Percentiles rank a stretch among this genome's conserved stretches.
Evolutionary conservation across 2,797 vertebrate genomes (phyloP).

Genomic region (Neomorphus geoffroyi): DNA sequence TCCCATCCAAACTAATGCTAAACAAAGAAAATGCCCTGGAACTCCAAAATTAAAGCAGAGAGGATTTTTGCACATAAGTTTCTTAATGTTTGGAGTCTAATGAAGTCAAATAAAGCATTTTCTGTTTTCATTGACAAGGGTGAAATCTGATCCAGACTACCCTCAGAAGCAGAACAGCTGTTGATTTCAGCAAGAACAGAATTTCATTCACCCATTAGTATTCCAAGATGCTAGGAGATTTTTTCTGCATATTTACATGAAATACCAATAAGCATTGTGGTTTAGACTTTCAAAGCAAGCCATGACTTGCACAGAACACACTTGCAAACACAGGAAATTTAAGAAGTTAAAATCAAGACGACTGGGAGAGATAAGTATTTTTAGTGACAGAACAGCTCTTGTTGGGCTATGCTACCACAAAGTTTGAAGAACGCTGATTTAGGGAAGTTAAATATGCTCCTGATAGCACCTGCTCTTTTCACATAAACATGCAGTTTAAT

Average conservation of each 20-base stretch:
- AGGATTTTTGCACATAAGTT: neutral
- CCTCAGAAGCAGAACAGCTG: neutral
- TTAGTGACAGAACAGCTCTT: neutral
- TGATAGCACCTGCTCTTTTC: neutral
- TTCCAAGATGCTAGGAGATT: neutral
- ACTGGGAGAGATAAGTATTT: neutral
- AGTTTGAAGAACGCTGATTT: neutral
- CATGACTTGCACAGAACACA: neutral
- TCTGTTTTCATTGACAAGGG: neutral
- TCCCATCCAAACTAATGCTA: neutral
- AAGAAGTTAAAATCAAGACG: neutral
- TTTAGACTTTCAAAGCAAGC: neutral
- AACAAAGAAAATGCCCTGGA: neutral
- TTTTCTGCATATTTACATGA: neutral
- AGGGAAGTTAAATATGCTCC: neutral
- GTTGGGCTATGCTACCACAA: neutral
- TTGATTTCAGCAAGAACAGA: neutral
- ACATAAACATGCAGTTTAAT: neutral
- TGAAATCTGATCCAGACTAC: neutral
- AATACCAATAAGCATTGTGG: neutral
- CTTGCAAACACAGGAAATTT: neutral
- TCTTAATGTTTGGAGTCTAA: neutral
- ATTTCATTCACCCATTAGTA: neutral
- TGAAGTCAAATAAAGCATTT: neutral
- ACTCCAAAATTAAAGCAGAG: neutral